Percentiles rank a stretch among this genome's conserved stretches.
Evolutionary conservation across 2,888 invertebrate species (phyloP).

Genomic region (Baccha elongata): DNA sequence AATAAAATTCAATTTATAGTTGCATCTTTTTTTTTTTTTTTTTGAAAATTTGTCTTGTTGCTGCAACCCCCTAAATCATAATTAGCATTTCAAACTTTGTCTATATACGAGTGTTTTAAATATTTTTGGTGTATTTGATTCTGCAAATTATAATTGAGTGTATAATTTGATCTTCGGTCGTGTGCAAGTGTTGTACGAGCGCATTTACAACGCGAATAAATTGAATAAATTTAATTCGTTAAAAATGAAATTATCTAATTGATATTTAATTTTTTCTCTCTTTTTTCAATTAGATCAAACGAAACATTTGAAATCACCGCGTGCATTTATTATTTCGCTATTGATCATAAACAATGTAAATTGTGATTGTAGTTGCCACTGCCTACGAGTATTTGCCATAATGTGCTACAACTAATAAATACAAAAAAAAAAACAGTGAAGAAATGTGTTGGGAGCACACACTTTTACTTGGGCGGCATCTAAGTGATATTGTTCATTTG

Average conservation of each 20-base stretch:
- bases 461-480: constrained; percentile 74
- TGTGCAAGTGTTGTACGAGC: constrained; percentile 28
- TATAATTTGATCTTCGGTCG: constrained; percentile 44
- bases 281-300: constrained; percentile 55
- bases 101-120: neutral
- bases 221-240: constrained; percentile 14
- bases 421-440: constrained; percentile 28
- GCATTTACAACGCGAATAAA: constrained; percentile 27
- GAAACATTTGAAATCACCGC: constrained; percentile 39
- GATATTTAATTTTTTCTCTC: constrained; percentile 8
- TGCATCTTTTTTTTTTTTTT: constrained; percentile 3
- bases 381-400: constrained; percentile 30
- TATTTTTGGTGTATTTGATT: constrained; percentile 23
- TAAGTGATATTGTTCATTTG: constrained; percentile 73
- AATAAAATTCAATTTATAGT: constrained; percentile 54
- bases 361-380: constrained; percentile 23
- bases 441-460: constrained; percentile 76
- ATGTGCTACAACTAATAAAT: constrained; percentile 25
- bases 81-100: constrained; percentile 43
- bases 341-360: constrained; percentile 33
- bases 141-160: constrained; percentile 44
- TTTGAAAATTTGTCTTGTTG: constrained; percentile 3
- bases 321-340: constrained; percentile 21
- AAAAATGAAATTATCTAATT: constrained; percentile 35
- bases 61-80: constrained; percentile 43